phyloP scores from a whole-genome alignment of 1,140 invertebrate species.

The Saccostrea echinata region DNA sequence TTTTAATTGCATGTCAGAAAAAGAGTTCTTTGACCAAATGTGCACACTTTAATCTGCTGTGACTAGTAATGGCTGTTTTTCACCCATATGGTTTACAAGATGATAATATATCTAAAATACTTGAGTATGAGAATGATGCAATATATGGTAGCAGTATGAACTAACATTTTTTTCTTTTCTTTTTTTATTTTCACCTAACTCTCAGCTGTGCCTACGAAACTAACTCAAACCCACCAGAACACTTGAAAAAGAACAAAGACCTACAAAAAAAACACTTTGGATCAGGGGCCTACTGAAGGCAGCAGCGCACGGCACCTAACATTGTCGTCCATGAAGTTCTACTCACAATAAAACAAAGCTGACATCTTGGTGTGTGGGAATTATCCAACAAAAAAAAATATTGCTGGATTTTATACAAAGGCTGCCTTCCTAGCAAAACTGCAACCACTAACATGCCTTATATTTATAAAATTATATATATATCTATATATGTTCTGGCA shows the following conservation, averaged over 20 bases:
- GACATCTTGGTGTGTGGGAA: constrained; percentile 37
- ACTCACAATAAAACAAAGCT: constrained; percentile 31
- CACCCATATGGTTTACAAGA: constrained; percentile 22
- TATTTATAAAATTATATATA: constrained; percentile 37
- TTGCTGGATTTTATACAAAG: constrained; percentile 28
- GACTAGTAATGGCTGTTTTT: constrained; percentile 22
- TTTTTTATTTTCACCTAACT: constrained; percentile 35
- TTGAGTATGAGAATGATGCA: constrained; percentile 37
- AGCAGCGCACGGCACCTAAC: constrained; percentile 34
- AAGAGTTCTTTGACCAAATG: constrained; percentile 8
- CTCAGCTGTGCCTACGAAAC: constrained; percentile 37
- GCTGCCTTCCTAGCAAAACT: constrained; percentile 37
- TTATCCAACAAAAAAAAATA: constrained; percentile 35
- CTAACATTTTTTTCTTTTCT: constrained; percentile 36
- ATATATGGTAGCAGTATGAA: constrained; percentile 37
- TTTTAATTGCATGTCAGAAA: constrained; percentile 6
- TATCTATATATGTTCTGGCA: constrained; percentile 31
- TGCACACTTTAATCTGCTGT: constrained; percentile 38
- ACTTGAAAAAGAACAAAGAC: constrained; percentile 21
- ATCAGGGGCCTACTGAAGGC: constrained; percentile 6
- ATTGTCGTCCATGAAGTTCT: constrained; percentile 23
- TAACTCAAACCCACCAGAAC: constrained; percentile 38
- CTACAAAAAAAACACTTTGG: constrained; percentile 25
- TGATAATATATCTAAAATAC: constrained; percentile 31
- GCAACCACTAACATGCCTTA: constrained; percentile 36